Conservation (phyloP, 2,888 invertebrate genomes). For the Cryptocephalus primarius region DNA sequence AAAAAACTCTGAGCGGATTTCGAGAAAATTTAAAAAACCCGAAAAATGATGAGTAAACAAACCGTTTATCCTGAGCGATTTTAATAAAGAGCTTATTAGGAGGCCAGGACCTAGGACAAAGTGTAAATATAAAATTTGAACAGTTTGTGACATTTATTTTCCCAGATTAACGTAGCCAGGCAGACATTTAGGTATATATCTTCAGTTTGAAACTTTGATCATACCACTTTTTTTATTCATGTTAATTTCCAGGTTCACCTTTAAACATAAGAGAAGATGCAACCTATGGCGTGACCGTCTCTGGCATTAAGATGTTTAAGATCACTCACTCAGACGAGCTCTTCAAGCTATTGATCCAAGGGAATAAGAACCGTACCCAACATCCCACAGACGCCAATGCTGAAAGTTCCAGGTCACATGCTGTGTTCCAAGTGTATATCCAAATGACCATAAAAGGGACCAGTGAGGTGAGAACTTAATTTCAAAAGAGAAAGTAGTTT, state of each 20-base stretch:
- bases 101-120: no score
- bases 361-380: conserved; percentile 81
- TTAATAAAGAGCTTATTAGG: no score
- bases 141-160: no score
- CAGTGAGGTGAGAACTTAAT: conserved; percentile 15
- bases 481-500: neutral
- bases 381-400: conserved; percentile 93
- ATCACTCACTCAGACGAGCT: conserved; percentile 66
- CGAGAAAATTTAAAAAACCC: no score
- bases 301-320: conserved; percentile 64
- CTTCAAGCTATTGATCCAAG: conserved; percentile 64
- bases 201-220: no score
- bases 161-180: no score
- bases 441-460: conserved; percentile 44
- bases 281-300: conserved; percentile 67
- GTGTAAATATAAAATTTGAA: no score
- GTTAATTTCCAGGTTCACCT: conserved; percentile 38
- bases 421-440: conserved; percentile 82
- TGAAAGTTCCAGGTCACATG: conserved; percentile 90
- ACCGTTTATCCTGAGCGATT: no score
- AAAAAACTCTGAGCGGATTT: no score
- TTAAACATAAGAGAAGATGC: conserved; percentile 75
- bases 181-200: no score
- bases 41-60: no score
- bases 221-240: no score